These are phyloP conservation scores for Drosophila sordidula DNA, from an alignment of 2,888 invertebrate species.

Conservation along the genomic window DNA sequence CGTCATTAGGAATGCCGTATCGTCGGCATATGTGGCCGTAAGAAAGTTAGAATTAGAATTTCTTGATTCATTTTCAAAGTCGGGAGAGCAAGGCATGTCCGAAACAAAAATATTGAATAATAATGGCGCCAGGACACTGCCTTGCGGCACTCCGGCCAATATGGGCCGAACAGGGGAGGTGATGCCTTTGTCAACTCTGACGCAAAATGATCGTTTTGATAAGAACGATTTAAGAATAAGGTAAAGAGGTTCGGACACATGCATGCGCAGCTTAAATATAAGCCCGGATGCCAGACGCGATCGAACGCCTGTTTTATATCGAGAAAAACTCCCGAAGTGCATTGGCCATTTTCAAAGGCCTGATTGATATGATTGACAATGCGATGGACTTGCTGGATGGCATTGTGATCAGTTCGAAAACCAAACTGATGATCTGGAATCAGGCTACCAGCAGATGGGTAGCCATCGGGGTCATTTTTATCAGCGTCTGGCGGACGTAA, in stretches of 20 bases:
- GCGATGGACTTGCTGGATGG: not conserved
- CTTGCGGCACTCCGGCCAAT: not conserved
- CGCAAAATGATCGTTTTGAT: not conserved
- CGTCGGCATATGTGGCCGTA: no score
- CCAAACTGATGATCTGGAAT: not conserved
- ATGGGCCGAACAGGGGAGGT: not conserved
- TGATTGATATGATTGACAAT: not conserved
- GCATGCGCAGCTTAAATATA: not conserved
- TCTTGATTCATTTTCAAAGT: no score
- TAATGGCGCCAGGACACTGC: not conserved
- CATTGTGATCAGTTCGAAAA: not conserved
- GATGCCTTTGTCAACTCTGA: not conserved
- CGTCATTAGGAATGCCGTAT: no score
- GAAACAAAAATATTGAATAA: not conserved
- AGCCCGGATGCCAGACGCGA: not conserved
- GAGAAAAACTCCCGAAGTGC: not conserved
- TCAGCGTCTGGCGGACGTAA: not conserved
- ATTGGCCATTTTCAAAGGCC: not conserved
- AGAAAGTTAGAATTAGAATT: no score
- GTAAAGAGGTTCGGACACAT: not conserved
- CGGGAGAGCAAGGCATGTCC: not conserved
- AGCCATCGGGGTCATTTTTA: no score
- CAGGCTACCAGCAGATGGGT: no score
- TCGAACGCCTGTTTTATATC: not conserved
- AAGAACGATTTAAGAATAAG: not conserved